These are phyloP conservation scores for Rousettus leschenaultii DNA, from an alignment of 2,113 vertebrate species.

Conservation along the genomic window DNA sequence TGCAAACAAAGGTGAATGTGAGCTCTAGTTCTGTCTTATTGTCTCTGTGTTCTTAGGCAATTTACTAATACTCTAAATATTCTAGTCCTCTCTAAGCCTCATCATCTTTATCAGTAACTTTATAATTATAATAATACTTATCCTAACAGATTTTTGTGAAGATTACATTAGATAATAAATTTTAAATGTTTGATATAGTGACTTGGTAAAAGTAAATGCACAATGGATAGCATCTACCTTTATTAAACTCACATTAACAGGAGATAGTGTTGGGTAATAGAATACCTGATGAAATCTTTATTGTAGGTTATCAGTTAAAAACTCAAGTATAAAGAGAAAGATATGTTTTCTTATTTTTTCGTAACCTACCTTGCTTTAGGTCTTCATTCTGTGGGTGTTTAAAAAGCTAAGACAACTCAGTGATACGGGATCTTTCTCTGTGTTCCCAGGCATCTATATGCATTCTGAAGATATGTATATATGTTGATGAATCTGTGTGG, in stretches of 20 bases:
- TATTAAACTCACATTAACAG: neutral
- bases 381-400: neutral
- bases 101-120: neutral
- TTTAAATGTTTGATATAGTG: neutral
- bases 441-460: neutral
- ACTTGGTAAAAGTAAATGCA: neutral
- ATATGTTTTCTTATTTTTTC: neutral
- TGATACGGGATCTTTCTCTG: neutral
- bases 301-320: neutral
- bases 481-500: neutral
- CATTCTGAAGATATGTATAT: neutral
- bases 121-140: neutral
- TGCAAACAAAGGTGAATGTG: neutral
- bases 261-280: neutral
- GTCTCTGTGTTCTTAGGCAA: neutral
- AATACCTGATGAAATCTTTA: neutral
- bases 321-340: neutral
- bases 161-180: neutral
- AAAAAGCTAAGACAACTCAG: neutral
- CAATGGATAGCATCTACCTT: neutral
- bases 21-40: neutral
- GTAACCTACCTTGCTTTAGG: neutral
- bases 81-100: neutral
- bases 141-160: neutral
- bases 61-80: neutral